Evolutionary conservation across 2,797 vertebrate genomes (phyloP).

Genomic region (Rhinophrynus dorsalis): DNA sequence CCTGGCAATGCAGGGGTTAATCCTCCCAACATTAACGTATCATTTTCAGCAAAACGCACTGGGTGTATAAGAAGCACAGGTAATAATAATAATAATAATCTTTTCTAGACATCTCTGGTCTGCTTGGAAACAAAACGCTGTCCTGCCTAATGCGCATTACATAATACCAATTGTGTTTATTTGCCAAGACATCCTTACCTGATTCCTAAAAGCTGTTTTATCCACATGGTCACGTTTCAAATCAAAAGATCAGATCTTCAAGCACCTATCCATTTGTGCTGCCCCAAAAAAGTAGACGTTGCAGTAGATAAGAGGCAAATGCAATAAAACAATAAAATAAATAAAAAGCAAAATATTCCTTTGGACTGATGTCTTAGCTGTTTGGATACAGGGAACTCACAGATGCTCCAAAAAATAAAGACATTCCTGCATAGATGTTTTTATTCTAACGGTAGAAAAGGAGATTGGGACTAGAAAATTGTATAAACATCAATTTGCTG

Average conservation of each 20-base stretch:
- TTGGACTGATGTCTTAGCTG: constrained; percentile 54
- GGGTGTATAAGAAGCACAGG: background rate
- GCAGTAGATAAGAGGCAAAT: background rate
- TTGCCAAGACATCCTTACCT: constrained; percentile 59
- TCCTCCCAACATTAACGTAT: background rate
- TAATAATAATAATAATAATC: background rate
- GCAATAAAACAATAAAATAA: background rate
- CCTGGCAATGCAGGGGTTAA: background rate
- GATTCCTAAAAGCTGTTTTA: constrained; percentile 67
- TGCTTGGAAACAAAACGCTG: background rate
- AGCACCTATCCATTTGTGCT: constrained; percentile 58
- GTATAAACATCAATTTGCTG: background rate
- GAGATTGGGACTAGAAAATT: background rate
- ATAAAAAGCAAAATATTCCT: constrained; percentile 48
- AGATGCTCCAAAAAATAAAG: constrained; percentile 54
- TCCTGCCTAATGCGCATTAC: background rate
- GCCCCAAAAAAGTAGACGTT: constrained; percentile 8
- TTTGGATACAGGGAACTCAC: constrained; percentile 55
- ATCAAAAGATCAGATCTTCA: constrained; percentile 56
- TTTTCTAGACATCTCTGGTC: background rate
- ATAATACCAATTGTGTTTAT: background rate
- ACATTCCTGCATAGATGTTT: constrained; percentile 49
- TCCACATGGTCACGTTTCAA: constrained; percentile 72
- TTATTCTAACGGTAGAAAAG: background rate
- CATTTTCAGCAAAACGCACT: background rate